Evolutionary conservation across 2,888 invertebrate genomes (phyloP).

Genomic region (Mayetiola destructor): DNA sequence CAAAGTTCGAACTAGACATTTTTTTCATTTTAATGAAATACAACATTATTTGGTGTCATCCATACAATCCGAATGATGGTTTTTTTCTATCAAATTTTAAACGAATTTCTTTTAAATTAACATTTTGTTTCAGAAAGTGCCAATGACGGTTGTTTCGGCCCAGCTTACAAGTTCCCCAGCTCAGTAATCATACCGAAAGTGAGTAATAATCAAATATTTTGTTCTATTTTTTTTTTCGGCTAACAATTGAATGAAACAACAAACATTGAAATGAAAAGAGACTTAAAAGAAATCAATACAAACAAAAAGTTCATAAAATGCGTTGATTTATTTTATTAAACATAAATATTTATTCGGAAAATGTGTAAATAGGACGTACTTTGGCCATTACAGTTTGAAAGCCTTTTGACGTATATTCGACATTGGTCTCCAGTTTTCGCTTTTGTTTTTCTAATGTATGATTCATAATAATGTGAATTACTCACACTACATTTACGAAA

Average conservation of each 20-base stretch:
- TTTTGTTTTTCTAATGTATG: neutral
- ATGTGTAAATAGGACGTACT: slow-evolving; percentile 2
- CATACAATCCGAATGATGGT: too few relatives aligned
- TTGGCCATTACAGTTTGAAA: neutral
- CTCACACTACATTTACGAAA: neutral
- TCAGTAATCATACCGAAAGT: slow-evolving; percentile 26
- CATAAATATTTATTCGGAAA: neutral
- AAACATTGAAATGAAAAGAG: too few relatives aligned
- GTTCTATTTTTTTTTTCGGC: neutral
- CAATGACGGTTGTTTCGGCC: slow-evolving; percentile 26
- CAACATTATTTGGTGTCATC: too few relatives aligned
- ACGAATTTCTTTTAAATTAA: too few relatives aligned
- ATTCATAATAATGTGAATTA: slow-evolving; percentile 10
- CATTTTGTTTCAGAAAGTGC: slow-evolving; percentile 10
- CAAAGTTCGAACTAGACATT: too few relatives aligned
- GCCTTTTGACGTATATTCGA: too few relatives aligned
- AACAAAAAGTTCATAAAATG: neutral
- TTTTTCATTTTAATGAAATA: too few relatives aligned
- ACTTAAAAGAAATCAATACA: too few relatives aligned
- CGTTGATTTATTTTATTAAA: neutral
- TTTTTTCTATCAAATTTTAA: too few relatives aligned
- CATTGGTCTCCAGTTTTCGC: neutral
- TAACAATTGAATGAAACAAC: too few relatives aligned
- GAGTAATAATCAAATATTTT: slow-evolving; percentile 16
- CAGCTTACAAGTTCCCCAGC: slow-evolving; percentile 24